Evolutionary conservation across 1,140 invertebrate species (phyloP), one percentile per base, ranked within the genome.

Genomic region (Solenopsis fugax): DNA sequence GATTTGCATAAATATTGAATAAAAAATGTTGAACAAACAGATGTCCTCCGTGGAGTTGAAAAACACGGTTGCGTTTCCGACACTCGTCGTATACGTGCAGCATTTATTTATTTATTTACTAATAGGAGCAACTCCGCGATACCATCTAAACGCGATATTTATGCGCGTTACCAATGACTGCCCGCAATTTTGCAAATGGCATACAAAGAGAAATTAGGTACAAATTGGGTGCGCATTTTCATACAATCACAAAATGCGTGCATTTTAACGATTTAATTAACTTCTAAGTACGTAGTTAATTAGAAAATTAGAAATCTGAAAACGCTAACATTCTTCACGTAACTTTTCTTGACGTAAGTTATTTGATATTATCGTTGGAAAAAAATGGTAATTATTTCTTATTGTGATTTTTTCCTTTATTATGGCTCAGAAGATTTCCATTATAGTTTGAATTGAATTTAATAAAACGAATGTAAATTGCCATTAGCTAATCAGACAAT

Each of bases 1-100:
- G 34, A 82, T 82, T 69, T 69, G 65, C 41, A 73, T 82, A 60
- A 73, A 82, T 24, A 24, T 58, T 10, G 67, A 82, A 82, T 82
- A 81, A 71, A 10, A 5, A 56, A 71, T 13, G 41, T 69, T 56
- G 62, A 18, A 65, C 65, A n/a, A 18, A 65, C 65, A n/a, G 34
- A 7, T n/a, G 1, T 29, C 29, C 4, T 34, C 18, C 58, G 7
- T 9, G 18, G 16, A 18, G 4, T 21, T 16, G 0, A 56, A 71
- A 81, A 52, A 7, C 1, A 18, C 6, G n/a, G 10, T 34, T 16
- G 21, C 50, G n/a, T 81, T 81, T 67, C 16, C 34, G 24, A 58
- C 48, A 58, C 48, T n/a, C 6, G 18, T 29, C 9, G 4, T 9
- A n/a, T 6, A 29, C 10, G 12, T 64, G 21, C 7, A 9, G 1